Base-by-base conservation (phyloP, 2,113 vertebrate species). In the Heptranchias perlo region DNA sequence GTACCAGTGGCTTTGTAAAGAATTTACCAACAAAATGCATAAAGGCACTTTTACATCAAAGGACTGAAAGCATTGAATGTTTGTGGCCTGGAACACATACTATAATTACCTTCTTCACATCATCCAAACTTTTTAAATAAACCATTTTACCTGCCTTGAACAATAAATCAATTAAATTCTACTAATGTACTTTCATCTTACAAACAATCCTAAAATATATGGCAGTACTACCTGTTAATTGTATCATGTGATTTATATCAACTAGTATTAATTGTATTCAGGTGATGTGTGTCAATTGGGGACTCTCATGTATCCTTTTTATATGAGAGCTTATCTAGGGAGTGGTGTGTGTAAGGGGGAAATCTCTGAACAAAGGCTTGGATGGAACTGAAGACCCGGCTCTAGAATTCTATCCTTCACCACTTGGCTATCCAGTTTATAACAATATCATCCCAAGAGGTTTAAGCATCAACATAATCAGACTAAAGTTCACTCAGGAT, bases 151-250 rank as follows among this genome's bases (percentile, higher is more conserved):
- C 62, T 94, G 61, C n/a, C 62, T 94, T 65, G n/a, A 65, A 94
- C 62, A 94, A 94, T 65, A 65, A 94, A 65, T 91, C 87, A 91
- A 91, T 94, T 94, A 44, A 23, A 65, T 65, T 94, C 39, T 47
- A 7, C 44, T 39, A 94, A 94, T 67, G 67, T 25, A 13, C 64
- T 94, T 94, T 67, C 62, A 94, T 65, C n/a, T 94, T 44, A 67
- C 87, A 94, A 64, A 61, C 89, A 58, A 62, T 44, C 21, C 65
- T 39, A 67, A 94, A 67, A 44, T 65, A 58, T 28, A 49, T 47
- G 93, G 14, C 16, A 6, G n/a, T 49, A 65, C 64, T 23, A 94
- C n/a, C n/a, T n/a, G n/a, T n/a, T n/a, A n/a, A n/a, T n/a, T n/a
- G n/a, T n/a, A n/a, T n/a, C n/a, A n/a, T n/a, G n/a, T n/a, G n/a